Evolutionary conservation across 2,888 invertebrate genomes (phyloP).

Genomic region (Coleophora deauratella): DNA sequence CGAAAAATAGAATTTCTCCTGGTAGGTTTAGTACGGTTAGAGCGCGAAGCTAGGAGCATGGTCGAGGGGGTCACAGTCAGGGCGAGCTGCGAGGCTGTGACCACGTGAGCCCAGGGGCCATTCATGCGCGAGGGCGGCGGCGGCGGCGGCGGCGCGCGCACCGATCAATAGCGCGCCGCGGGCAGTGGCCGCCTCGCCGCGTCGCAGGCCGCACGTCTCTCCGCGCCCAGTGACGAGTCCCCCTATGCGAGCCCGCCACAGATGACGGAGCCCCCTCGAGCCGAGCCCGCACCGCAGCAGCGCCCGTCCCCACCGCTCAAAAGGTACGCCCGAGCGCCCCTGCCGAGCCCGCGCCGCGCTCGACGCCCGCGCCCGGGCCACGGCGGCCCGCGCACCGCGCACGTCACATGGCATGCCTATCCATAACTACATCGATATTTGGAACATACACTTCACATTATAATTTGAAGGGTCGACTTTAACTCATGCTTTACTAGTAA

Average conservation of each 20-base stretch:
- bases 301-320: constrained; percentile 48
- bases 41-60: too few relatives aligned
- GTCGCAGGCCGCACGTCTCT: constrained; percentile 43
- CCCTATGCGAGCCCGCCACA: constrained; percentile 66
- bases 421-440: neutral
- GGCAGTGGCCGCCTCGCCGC: constrained; percentile 63
- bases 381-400: neutral
- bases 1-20: too few relatives aligned
- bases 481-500: too few relatives aligned
- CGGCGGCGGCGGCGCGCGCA: constrained; percentile 54
- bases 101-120: constrained; percentile 70
- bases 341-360: constrained; percentile 6
- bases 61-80: too few relatives aligned
- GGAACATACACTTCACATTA: neutral
- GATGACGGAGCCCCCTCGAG: constrained; percentile 69
- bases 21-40: too few relatives aligned
- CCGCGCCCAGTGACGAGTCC: constrained; percentile 36
- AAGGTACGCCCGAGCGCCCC: neutral
- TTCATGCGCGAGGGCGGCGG: constrained; percentile 58
- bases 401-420: neutral
- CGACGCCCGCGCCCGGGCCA: constrained; percentile 9
- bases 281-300: constrained; percentile 25
- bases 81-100: constrained; percentile 9
- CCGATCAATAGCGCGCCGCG: constrained; percentile 45
- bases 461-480: too few relatives aligned